phyloP scores from a whole-genome alignment of 2,888 invertebrate genomes.

The Cryptops parisi region DNA sequence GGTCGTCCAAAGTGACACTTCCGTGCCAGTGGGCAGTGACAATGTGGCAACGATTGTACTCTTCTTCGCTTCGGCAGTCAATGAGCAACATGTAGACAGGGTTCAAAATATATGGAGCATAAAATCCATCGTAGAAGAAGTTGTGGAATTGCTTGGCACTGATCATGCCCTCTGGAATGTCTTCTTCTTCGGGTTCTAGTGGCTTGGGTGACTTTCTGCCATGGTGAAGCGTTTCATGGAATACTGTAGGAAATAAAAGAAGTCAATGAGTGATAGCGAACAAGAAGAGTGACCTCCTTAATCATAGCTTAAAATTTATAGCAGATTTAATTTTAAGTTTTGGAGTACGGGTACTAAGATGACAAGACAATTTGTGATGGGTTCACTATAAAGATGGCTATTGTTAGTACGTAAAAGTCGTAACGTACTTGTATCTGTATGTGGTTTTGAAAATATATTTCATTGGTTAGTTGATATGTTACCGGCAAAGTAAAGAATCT shows the following conservation, averaged over 20 bases:
- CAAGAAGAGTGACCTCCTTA: too few relatives aligned
- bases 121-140: constrained; percentile 28
- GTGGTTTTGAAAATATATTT: too few relatives aligned
- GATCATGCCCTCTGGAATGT: constrained; percentile 22
- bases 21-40: constrained; percentile 22
- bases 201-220: constrained; percentile 22
- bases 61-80: constrained; percentile 23
- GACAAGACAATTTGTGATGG: too few relatives aligned
- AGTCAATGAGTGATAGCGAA: too few relatives aligned
- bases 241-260: constrained; percentile 5
- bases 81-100: constrained; percentile 26
- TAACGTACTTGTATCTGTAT: too few relatives aligned
- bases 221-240: constrained; percentile 6
- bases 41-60: constrained; percentile 21
- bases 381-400: too few relatives aligned
- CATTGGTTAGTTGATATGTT: too few relatives aligned
- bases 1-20: constrained; percentile 21
- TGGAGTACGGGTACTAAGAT: too few relatives aligned
- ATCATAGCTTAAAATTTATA: too few relatives aligned
- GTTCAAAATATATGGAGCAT: constrained; percentile 26
- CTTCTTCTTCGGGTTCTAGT: constrained; percentile 22
- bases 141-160: constrained; percentile 26
- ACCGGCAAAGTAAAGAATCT: too few relatives aligned
- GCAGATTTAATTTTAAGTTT: too few relatives aligned
- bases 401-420: too few relatives aligned